Evolutionary conservation across 1,140 invertebrate genomes (phyloP).

Genomic region (Hyles euphorbiae): DNA sequence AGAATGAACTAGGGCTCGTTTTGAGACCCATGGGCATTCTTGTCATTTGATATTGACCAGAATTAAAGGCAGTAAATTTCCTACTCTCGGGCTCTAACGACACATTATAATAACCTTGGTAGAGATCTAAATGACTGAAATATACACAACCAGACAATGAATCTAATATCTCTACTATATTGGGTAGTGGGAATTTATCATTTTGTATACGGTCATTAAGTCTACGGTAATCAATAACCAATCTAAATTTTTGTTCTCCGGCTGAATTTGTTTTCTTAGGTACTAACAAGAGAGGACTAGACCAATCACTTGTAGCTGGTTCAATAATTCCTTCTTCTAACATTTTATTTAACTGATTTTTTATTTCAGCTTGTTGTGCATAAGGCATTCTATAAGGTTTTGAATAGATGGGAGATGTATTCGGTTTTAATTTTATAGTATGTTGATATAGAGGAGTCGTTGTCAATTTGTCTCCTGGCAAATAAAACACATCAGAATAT

Average conservation of each 20-base stretch:
- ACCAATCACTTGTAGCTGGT: conserved; percentile 15
- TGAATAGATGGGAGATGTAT: neutral
- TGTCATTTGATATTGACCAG: conserved; percentile 26
- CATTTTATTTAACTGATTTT: conserved; percentile 21
- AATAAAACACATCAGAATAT: conserved; percentile 32
- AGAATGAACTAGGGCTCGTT: conserved; percentile 22
- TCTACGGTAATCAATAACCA: too few relatives aligned
- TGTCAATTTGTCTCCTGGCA: conserved; percentile 26
- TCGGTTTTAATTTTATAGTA: conserved; percentile 23
- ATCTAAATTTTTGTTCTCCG: neutral
- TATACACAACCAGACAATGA: conserved; percentile 21
- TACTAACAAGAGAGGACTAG: conserved; percentile 8
- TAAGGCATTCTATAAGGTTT: neutral
- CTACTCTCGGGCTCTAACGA: conserved; percentile 15
- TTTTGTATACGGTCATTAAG: conserved; percentile 3
- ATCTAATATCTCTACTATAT: conserved; percentile 22
- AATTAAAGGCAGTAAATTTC: conserved; percentile 21
- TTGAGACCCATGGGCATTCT: conserved; percentile 28
- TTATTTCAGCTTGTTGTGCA: conserved; percentile 13
- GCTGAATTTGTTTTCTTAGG: conserved; percentile 1
- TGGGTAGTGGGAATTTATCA: conserved; percentile 14
- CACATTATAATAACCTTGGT: neutral
- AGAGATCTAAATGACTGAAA: conserved; percentile 22
- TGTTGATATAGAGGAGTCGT: conserved; percentile 31
- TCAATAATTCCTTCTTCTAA: conserved; percentile 23